These are phyloP conservation scores for Athrips mouffetella DNA, from an alignment of 2,888 invertebrate species.

Conservation along the genomic window DNA sequence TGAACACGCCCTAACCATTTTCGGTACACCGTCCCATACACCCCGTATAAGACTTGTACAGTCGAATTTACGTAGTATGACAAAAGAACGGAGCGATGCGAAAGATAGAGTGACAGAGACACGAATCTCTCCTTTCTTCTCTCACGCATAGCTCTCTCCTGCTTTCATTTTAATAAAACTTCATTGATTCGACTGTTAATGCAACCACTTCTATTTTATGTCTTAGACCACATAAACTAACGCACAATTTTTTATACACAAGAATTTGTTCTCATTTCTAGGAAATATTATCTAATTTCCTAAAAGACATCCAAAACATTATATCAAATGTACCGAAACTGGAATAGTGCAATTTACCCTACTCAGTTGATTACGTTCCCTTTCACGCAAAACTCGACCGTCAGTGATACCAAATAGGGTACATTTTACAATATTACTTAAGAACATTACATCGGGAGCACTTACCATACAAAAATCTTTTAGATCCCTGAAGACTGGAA, in stretches of 20 bases:
- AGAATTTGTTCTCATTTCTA: neutral
- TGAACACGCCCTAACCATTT: no score
- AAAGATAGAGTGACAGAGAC: no score
- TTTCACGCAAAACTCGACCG: slow-evolving; percentile 37
- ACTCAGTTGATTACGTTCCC: slow-evolving; percentile 20
- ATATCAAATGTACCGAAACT: slow-evolving; percentile 3
- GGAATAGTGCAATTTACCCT: slow-evolving; percentile 1
- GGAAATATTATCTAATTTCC: neutral
- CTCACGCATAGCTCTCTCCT: no score
- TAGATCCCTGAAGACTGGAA: no score
- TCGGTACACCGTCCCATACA: no score
- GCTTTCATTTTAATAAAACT: no score
- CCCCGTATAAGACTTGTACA: no score
- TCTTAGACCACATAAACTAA: neutral
- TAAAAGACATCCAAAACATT: neutral
- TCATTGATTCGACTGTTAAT: neutral
- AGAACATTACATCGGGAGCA: no score
- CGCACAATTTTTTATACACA: neutral
- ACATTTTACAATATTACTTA: slow-evolving; percentile 27
- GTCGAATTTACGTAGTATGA: no score
- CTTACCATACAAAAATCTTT: no score
- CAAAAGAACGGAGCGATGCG: no score
- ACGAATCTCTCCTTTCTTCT: no score
- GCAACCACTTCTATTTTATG: neutral
- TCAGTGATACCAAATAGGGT: slow-evolving; percentile 30